Conservation (phyloP, 64 coral and sea anemone genomes). For the Catalaphyllia jardinei region DNA sequence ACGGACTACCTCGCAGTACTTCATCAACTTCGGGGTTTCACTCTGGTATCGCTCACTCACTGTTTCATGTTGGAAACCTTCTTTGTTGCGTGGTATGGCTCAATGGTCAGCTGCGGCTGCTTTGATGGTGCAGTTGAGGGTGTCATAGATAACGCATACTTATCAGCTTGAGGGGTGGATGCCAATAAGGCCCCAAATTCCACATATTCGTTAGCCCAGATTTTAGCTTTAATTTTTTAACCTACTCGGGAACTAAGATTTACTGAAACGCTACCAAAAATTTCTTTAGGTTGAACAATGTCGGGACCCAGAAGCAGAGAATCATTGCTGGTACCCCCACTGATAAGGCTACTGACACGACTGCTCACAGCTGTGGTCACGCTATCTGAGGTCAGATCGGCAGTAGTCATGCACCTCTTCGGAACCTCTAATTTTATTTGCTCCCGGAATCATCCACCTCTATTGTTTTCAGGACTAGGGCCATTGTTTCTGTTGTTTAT, state of each 20-base stretch:
- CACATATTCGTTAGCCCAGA: conserved; percentile 1
- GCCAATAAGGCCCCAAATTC: neutral
- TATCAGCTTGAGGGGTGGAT: neutral
- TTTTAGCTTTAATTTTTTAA: neutral
- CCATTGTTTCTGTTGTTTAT: too few relatives aligned
- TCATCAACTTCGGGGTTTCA: conserved; percentile 24
- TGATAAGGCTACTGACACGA: neutral
- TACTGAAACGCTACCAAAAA: neutral
- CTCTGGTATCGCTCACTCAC: neutral
- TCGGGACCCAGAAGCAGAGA: neutral
- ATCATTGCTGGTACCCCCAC: neutral
- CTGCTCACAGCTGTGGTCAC: neutral
- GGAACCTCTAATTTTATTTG: too few relatives aligned
- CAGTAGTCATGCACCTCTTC: too few relatives aligned
- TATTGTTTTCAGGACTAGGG: too few relatives aligned
- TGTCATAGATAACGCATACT: neutral
- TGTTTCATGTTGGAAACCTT: neutral
- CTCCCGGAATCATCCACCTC: too few relatives aligned
- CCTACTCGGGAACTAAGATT: neutral
- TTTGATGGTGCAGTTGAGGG: neutral
- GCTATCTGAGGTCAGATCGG: too few relatives aligned
- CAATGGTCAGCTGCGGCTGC: neutral
- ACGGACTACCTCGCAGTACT: conserved; percentile 34
- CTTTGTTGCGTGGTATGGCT: conserved; percentile 9
- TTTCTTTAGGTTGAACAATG: neutral